Evolutionary conservation across 2,113 vertebrate genomes (phyloP).

Genomic region (Dendropsophus ebraccatus): DNA sequence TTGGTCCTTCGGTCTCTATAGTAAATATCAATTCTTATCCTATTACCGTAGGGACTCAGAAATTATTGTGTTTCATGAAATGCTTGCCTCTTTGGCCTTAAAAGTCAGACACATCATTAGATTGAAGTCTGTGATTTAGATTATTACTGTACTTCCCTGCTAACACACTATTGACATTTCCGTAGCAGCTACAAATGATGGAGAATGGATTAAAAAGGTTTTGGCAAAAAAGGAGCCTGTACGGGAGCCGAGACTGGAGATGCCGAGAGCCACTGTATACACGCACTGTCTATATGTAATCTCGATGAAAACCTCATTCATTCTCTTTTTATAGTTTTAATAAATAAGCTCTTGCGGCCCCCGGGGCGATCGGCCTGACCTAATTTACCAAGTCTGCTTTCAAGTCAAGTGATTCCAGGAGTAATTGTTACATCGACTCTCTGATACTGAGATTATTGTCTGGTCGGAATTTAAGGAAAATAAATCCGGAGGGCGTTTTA

Average conservation of each 20-base stretch:
- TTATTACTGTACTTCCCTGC: conserved; percentile 42
- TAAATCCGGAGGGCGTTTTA: neutral
- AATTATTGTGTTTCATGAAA: conserved; percentile 24
- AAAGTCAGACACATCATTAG: conserved; percentile 50
- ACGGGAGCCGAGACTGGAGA: neutral
- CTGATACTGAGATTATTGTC: conserved; percentile 6
- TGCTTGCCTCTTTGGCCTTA: conserved; percentile 12
- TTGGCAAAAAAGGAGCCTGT: neutral
- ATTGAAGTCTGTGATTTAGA: conserved; percentile 47
- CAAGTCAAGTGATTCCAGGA: conserved; percentile 18
- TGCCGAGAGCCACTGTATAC: neutral
- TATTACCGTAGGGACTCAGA: conserved; percentile 2
- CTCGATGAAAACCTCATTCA: conserved; percentile 30
- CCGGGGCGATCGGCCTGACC: conserved; percentile 17
- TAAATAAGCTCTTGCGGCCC: conserved; percentile 28
- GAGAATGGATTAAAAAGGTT: conserved; percentile 23
- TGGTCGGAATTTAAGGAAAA: neutral
- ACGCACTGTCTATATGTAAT: conserved; percentile 21
- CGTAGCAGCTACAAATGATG: conserved; percentile 38
- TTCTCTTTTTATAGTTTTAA: conserved; percentile 35
- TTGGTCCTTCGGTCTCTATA: neutral
- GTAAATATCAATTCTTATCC: conserved; percentile 29
- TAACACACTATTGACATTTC: conserved; percentile 49
- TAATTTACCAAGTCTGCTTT: conserved; percentile 36
- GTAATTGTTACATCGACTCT: conserved; percentile 25